Conservation (phyloP, 2,113 vertebrate genomes). For the Dolichallabes microphthalmus region DNA sequence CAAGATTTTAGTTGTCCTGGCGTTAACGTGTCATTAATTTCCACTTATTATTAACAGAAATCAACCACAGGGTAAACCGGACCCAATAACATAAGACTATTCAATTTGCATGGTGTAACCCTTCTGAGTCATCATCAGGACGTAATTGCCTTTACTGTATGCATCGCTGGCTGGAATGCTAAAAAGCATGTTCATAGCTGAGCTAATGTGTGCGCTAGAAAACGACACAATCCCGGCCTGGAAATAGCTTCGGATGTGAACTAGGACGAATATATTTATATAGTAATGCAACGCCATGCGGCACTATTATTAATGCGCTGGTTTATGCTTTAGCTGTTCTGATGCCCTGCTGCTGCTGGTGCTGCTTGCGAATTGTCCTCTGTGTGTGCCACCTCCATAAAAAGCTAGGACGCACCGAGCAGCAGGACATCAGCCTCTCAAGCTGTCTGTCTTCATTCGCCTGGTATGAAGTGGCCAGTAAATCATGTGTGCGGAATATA, state of each 20-base stretch:
- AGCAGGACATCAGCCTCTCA: constrained; percentile 40
- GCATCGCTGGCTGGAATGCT: constrained; percentile 17
- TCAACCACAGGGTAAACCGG: constrained; percentile 26
- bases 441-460: constrained; percentile 48
- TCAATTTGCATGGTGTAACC: constrained; percentile 29
- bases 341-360: neutral
- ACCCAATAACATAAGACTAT: constrained; percentile 35
- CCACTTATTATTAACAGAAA: constrained; percentile 34
- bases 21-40: constrained; percentile 34
- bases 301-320: constrained; percentile 1
- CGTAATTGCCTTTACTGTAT: constrained; percentile 37
- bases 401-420: constrained; percentile 39
- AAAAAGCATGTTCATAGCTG: constrained; percentile 8
- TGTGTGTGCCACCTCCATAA: constrained; percentile 43
- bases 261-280: constrained; percentile 16
- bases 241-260: neutral
- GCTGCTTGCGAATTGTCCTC: constrained; percentile 14
- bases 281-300: constrained; percentile 6
- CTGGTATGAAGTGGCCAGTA: constrained; percentile 14
- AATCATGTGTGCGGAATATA: constrained; percentile 31
- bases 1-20: constrained; percentile 24
- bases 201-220: neutral
- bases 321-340: constrained; percentile 27
- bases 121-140: constrained; percentile 38
- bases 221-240: neutral